Base-by-base conservation (phyloP, 1,140 invertebrate species). In the Tetranychus cinnabarinus region DNA sequence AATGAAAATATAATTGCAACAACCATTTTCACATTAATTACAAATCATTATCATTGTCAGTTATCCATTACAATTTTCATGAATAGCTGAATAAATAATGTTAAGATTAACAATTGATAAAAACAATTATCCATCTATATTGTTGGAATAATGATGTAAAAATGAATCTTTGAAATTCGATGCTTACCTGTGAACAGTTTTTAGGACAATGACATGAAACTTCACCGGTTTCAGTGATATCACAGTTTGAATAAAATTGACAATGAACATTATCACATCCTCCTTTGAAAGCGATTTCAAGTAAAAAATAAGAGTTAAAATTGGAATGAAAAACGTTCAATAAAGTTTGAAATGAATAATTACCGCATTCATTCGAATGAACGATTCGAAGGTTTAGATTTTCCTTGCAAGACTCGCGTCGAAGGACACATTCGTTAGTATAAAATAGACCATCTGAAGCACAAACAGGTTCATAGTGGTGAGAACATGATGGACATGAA, bases 211-310 rank as follows among this genome's bases (percentile, higher is more conserved):
- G 78, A 71, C 88, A 92, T 57, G 78, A 79, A 0, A 82, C 81
- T 1, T 81, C 80, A 10, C 77, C 79, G 48, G 45, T 33, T 34
- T n/a, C 56, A 69, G 85, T 81, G 62, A 79, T 83, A 68, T 88
- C 83, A 72, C 88, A 92, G 34, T 81, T 75, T 1, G 81, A 78
- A 71, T 89, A 88, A 72, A 80, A 82, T 56, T 89, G 82, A 71
- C 88, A 93, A 68, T 83, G 83, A 67, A 83, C 84, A 64, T 82
- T 84, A 68, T 88, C 85, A 72, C 88, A 93, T 37, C 85, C 86
- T 76, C 86, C 88, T 88, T 76, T 45, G 79, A 62, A 68, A 36
- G 55, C 6, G 36, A n/a, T 35, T 2, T 12, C 34, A 31, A n/a
- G 8, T 31, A 56, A 56, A 8, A 39, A 52, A 52, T 12, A 23